Conservation (phyloP, 1,140 invertebrate species). For the Proctacanthus coquilletti region DNA sequence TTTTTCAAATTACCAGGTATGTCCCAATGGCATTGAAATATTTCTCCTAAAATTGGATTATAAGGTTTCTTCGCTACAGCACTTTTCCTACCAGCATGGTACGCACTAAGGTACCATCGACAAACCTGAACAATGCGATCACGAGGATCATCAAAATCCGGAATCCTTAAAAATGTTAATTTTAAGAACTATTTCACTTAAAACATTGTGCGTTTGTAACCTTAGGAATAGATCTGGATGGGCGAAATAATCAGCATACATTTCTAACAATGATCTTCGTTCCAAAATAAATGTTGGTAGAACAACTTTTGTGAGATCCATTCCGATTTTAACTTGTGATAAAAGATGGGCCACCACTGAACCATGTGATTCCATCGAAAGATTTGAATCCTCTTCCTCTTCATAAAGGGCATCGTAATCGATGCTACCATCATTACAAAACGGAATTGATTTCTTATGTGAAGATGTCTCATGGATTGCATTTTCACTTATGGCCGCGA, state of each 20-base stretch:
- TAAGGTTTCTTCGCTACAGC: slow-evolving; percentile 94
- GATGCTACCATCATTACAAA: slow-evolving; percentile 42
- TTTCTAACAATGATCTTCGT: slow-evolving; percentile 85
- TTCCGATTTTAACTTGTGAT: slow-evolving; percentile 93
- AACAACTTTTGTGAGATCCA: slow-evolving; percentile 96
- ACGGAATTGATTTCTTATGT: slow-evolving; percentile 33
- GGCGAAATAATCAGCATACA: slow-evolving; percentile 97
- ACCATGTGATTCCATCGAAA: slow-evolving; percentile 84
- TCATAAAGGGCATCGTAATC: slow-evolving; percentile 75
- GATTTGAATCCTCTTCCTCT: slow-evolving; percentile 69
- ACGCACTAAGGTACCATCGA: slow-evolving; percentile 91
- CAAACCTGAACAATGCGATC: slow-evolving; percentile 89
- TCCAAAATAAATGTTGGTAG: slow-evolving; percentile 95
- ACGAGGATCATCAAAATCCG: slow-evolving; percentile 61
- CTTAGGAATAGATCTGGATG: slow-evolving; percentile 91
- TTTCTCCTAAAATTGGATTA: slow-evolving; percentile 91
- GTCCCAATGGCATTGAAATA: slow-evolving; percentile 83
- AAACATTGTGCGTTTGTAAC: slow-evolving; percentile 36
- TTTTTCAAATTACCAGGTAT: slow-evolving; percentile 28
- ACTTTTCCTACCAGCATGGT: slow-evolving; percentile 90
- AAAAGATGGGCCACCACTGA: slow-evolving; percentile 87
- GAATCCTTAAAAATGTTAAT: slow-evolving; percentile 45
- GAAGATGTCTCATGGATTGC: too few relatives aligned
- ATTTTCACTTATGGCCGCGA: neutral
- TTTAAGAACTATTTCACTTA: slow-evolving; percentile 1